phyloP scores from a whole-genome alignment of 2,797 vertebrate genomes.

The Bradypodion ventrale region DNA sequence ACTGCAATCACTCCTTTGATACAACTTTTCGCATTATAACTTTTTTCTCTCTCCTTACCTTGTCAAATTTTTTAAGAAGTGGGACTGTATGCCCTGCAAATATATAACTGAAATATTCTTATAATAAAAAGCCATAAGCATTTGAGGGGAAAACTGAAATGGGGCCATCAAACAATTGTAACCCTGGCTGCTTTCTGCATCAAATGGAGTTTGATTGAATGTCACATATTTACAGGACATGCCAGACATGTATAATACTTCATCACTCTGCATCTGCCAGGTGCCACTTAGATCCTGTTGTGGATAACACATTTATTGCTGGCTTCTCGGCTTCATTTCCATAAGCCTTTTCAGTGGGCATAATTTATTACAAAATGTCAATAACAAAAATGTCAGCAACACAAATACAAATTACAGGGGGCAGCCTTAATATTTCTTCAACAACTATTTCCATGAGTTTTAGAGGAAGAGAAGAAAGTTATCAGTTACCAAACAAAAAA shows the following conservation, averaged over 20 bases:
- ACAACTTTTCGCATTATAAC: constrained; percentile 11
- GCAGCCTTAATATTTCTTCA: constrained; percentile 11
- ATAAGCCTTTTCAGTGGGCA: constrained; percentile 21
- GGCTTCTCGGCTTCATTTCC: constrained; percentile 48
- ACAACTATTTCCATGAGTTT: constrained; percentile 6
- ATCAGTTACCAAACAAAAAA: neutral
- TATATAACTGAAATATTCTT: constrained; percentile 24
- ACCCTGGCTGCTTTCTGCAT: constrained; percentile 13
- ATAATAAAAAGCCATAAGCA: constrained; percentile 36
- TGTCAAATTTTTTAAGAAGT: neutral
- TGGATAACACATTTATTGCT: constrained; percentile 43
- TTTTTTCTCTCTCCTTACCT: neutral
- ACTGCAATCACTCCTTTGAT: constrained; percentile 16
- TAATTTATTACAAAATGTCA: constrained; percentile 17
- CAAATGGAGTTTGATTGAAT: constrained; percentile 37
- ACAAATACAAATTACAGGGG: constrained; percentile 39
- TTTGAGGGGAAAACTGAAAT: constrained; percentile 38
- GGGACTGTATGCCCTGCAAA: constrained; percentile 18
- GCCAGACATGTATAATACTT: constrained; percentile 43
- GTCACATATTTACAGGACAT: constrained; percentile 47
- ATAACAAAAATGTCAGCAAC: constrained; percentile 22
- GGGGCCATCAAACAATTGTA: constrained; percentile 22
- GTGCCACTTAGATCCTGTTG: constrained; percentile 45
- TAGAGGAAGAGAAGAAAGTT: neutral
- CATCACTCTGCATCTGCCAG: constrained; percentile 58